Percentiles rank a stretch among this genome's conserved stretches.
Evolutionary conservation across 2,888 invertebrate genomes (phyloP).

Genomic region (Sphaerophoria taeniata): DNA sequence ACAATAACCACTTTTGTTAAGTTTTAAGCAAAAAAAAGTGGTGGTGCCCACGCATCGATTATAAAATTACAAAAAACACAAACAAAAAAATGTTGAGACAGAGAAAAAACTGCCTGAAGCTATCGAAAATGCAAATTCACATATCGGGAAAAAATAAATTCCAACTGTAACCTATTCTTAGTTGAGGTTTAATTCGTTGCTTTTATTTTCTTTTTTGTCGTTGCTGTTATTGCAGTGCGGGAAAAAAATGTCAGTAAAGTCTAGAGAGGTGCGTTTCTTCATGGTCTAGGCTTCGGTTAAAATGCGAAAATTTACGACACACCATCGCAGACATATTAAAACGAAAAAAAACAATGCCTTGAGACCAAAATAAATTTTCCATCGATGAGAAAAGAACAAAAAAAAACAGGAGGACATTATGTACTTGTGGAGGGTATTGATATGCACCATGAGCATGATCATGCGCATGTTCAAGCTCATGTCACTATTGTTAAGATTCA

Average conservation of each 20-base stretch:
- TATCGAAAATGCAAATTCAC: conserved; percentile 69
- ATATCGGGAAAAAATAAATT: conserved; percentile 55
- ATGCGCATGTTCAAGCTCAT: neutral
- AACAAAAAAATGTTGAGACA: conserved; percentile 20
- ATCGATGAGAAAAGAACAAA: conserved; percentile 56
- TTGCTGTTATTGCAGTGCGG: neutral
- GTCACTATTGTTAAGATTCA: neutral
- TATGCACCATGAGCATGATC: neutral
- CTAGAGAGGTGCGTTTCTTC: conserved; percentile 44
- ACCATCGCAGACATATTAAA: conserved; percentile 23
- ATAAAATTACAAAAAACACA: conserved; percentile 40
- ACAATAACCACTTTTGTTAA: conserved; percentile 26
- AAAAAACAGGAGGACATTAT: conserved; percentile 25
- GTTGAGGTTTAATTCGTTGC: neutral
- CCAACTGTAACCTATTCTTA: conserved; percentile 35
- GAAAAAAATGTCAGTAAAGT: conserved; percentile 1
- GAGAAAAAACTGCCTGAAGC: conserved; percentile 45
- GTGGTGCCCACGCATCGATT: conserved; percentile 65
- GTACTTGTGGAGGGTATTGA: neutral
- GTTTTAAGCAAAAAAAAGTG: conserved; percentile 10
- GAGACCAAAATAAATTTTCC: conserved; percentile 67
- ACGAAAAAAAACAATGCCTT: conserved; percentile 4
- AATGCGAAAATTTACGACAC: conserved; percentile 69
- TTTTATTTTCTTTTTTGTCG: neutral
- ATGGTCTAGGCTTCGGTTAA: conserved; percentile 34